These are phyloP conservation scores for Oreochromis aureus DNA, from an alignment of 2,113 vertebrate species.

Conservation along the genomic window DNA sequence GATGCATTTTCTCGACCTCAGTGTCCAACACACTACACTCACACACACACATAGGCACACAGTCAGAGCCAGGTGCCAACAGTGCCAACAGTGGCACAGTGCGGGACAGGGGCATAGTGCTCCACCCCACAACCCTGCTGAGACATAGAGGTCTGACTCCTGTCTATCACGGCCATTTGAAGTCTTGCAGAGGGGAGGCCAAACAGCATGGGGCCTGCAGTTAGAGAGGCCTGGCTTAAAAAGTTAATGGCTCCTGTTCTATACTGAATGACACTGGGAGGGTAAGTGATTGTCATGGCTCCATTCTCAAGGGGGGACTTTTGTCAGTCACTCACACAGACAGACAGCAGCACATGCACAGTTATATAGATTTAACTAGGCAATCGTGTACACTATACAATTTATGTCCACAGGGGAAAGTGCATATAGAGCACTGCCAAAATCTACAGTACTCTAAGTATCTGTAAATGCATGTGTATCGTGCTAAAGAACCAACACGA, in stretches of 20 bases:
- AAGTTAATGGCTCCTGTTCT: constrained; percentile 64
- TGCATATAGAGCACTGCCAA: neutral
- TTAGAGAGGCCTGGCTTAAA: constrained; percentile 55
- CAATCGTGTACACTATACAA: neutral
- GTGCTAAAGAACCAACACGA: neutral
- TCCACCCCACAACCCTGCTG: constrained; percentile 27
- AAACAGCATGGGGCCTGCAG: constrained; percentile 42
- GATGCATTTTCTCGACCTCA: constrained; percentile 45
- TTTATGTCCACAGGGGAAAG: neutral
- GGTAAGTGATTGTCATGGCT: constrained; percentile 56
- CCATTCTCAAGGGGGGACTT: constrained; percentile 31
- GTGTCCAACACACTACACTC: constrained; percentile 40
- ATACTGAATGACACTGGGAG: constrained; percentile 64
- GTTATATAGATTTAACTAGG: neutral
- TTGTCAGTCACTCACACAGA: constrained; percentile 54
- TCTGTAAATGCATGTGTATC: neutral
- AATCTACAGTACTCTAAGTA: neutral
- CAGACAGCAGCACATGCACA: constrained; percentile 14
- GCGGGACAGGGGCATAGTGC: constrained; percentile 32
- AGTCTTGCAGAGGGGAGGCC: constrained; percentile 34
- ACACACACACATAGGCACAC: neutral
- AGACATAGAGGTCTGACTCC: constrained; percentile 45
- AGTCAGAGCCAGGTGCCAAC: constrained; percentile 41
- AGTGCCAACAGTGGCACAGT: constrained; percentile 51
- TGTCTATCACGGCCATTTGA: constrained; percentile 63